These are phyloP conservation scores for Micropterix aruncella DNA, from an alignment of 2,888 invertebrate genomes.

Conservation along the genomic window DNA sequence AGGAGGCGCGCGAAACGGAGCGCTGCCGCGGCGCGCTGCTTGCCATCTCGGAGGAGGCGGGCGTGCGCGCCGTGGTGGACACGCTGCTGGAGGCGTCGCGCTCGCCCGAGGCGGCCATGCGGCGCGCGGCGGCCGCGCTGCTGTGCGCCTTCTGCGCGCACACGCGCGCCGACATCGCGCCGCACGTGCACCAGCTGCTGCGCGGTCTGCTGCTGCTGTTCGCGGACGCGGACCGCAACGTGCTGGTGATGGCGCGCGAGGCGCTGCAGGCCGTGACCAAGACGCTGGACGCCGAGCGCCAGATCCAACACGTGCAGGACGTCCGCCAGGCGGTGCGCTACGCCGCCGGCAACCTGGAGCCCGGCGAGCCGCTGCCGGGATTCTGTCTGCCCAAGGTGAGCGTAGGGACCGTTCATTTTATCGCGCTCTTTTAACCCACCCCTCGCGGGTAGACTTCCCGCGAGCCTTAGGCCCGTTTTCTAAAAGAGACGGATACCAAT, in stretches of 20 bases:
- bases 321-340: constrained; percentile 87
- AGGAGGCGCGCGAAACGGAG: constrained; percentile 63
- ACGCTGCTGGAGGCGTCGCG: constrained; percentile 66
- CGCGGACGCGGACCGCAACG: constrained; percentile 66
- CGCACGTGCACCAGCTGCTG: constrained; percentile 78
- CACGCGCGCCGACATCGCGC: constrained; percentile 74
- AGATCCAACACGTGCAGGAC: constrained; percentile 76
- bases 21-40: constrained; percentile 89
- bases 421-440: no score
- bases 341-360: constrained; percentile 75
- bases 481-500: no score
- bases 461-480: no score
- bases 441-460: no score
- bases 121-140: constrained; percentile 75
- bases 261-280: constrained; percentile 82
- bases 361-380: constrained; percentile 67
- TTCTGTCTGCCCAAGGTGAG: constrained; percentile 79
- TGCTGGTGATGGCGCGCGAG: constrained; percentile 80
- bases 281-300: constrained; percentile 71
- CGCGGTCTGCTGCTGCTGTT: constrained; percentile 78
- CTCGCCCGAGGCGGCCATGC: constrained; percentile 44
- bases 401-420: no score
- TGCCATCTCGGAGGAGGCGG: constrained; percentile 78
- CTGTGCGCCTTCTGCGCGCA: constrained; percentile 83
- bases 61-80: constrained; percentile 77